Conservation (phyloP, 2,113 vertebrate genomes). For the Alexandromys fortis region DNA sequence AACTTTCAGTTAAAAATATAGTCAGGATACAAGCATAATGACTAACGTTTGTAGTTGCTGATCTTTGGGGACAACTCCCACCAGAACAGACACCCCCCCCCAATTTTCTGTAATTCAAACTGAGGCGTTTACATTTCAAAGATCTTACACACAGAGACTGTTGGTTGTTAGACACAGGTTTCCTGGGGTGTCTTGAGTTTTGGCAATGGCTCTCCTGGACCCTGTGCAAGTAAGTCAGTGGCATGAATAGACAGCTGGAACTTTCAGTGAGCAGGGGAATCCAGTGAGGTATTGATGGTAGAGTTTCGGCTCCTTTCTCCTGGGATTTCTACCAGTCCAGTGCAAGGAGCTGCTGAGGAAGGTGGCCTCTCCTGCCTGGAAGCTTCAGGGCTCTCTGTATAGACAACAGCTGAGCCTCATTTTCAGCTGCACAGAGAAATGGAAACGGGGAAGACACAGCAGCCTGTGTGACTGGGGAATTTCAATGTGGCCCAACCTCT, state of each 20-base stretch:
- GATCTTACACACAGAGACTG: background rate
- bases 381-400: background rate
- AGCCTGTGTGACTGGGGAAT: background rate
- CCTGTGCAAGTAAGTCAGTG: background rate
- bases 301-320: background rate
- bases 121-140: background rate
- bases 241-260: background rate
- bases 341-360: background rate
- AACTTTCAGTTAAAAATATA: background rate
- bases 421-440: background rate
- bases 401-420: background rate
- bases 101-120: conserved; percentile 51
- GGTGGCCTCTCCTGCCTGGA: background rate
- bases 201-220: background rate
- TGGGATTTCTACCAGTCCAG: background rate
- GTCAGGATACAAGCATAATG: background rate
- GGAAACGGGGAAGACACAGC: rapidly evolving
- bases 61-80: conserved; percentile 61
- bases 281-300: background rate
- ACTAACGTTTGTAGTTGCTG: conserved; percentile 68
- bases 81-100: conserved; percentile 51
- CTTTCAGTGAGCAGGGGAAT: background rate
- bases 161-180: background rate
- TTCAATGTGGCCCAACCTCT: conserved; percentile 24
- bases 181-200: background rate